These are phyloP conservation scores for Zhengitettix transpicula DNA, from an alignment of 2,888 invertebrate genomes.

Conservation along the genomic window DNA sequence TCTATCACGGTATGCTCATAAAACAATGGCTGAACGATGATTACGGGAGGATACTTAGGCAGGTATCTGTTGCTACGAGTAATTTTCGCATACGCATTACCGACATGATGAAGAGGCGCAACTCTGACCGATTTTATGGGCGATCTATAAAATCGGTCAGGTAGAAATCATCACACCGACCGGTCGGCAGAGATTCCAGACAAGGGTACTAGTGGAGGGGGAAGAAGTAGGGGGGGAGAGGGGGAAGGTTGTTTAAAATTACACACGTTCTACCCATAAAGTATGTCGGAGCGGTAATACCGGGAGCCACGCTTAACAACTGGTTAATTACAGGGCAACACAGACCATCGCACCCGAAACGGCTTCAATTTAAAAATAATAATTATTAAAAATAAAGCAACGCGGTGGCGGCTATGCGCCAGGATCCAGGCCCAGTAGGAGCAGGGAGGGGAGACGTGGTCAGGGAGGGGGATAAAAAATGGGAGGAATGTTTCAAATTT, in stretches of 20 bases:
- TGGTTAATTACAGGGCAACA: slow-evolving; percentile 6
- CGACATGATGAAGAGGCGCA: too few species aligned
- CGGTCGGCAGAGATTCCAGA: too few species aligned
- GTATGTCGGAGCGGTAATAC: slow-evolving; percentile 7
- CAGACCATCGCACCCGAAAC: slow-evolving; percentile 7
- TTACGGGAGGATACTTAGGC: too few species aligned
- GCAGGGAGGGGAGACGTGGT: neutral
- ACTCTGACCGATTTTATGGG: too few species aligned
- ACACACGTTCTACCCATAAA: slow-evolving; percentile 9
- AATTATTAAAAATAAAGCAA: slow-evolving; percentile 9
- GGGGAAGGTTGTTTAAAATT: slow-evolving; percentile 6
- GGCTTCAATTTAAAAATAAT: slow-evolving; percentile 10
- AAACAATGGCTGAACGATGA: too few species aligned
- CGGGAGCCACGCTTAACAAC: slow-evolving; percentile 8
- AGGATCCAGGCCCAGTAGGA: neutral
- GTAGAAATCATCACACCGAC: too few species aligned
- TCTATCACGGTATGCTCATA: too few species aligned
- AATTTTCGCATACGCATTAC: too few species aligned
- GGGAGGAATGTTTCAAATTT: neutral
- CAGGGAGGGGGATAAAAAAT: neutral
- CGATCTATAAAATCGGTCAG: too few species aligned
- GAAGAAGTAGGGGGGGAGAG: neutral
- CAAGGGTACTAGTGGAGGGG: neutral
- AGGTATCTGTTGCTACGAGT: too few species aligned
- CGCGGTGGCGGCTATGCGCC: neutral